Conservation (phyloP, 2,113 vertebrate genomes). For the Oenanthe melanoleuca region DNA sequence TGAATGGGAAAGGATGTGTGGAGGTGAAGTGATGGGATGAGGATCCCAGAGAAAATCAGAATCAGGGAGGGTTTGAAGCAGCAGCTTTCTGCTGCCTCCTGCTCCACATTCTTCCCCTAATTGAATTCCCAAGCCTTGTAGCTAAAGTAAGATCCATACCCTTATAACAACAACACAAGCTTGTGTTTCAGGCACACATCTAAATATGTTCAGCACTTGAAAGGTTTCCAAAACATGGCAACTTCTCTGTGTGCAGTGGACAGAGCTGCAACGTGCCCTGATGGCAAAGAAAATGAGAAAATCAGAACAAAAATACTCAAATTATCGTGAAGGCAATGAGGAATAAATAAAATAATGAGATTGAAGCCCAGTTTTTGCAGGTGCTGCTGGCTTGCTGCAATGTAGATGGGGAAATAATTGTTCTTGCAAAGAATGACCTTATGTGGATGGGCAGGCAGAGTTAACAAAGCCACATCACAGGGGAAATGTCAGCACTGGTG, state of each 20-base stretch:
- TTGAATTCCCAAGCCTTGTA: neutral
- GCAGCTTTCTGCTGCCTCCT: neutral
- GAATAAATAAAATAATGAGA: neutral
- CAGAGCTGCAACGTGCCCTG: neutral
- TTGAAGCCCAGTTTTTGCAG: neutral
- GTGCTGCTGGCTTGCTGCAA: neutral
- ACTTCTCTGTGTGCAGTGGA: neutral
- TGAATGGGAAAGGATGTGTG: neutral
- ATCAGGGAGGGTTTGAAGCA: neutral
- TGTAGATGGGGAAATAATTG: neutral
- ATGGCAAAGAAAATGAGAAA: neutral
- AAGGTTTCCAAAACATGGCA: slow-evolving; percentile 18
- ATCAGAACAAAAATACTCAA: neutral
- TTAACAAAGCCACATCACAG: slow-evolving; percentile 25
- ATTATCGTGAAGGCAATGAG: accelerated
- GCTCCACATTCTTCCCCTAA: neutral
- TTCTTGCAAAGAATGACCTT: slow-evolving; percentile 4
- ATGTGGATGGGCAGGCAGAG: slow-evolving; percentile 36
- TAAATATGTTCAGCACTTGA: neutral
- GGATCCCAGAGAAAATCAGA: neutral
- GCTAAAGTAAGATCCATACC: neutral
- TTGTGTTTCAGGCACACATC: neutral
- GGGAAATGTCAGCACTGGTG: slow-evolving; percentile 28
- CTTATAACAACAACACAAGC: neutral
- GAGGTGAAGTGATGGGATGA: neutral